Conservation (phyloP, 2,888 invertebrate species). For the Erannis defoliaria region DNA sequence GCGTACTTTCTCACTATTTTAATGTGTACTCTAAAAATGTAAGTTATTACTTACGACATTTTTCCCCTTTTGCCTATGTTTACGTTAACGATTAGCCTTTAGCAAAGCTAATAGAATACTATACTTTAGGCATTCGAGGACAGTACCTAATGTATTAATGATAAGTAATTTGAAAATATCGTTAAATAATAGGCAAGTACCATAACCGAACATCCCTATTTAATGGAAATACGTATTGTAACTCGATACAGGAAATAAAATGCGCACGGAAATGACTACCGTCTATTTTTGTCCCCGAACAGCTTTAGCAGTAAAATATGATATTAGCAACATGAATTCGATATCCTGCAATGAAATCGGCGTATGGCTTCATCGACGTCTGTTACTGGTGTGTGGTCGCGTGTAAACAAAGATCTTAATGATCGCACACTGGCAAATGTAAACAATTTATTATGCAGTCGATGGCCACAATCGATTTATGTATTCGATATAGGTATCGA, state of each 20-base stretch:
- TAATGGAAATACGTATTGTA: slow-evolving; percentile 20
- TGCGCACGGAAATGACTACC: slow-evolving; percentile 32
- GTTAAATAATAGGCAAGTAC: not conserved
- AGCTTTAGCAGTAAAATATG: slow-evolving; percentile 66
- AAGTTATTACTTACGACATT: not conserved
- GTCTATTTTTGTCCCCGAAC: slow-evolving; percentile 57
- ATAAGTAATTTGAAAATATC: no score
- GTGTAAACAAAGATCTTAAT: slow-evolving; percentile 82
- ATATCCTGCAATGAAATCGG: slow-evolving; percentile 82
- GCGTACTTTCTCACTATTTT: no score
- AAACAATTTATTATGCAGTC: slow-evolving; percentile 74
- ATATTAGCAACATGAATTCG: slow-evolving; percentile 75
- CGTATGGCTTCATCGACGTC: slow-evolving; percentile 76
- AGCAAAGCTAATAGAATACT: no score
- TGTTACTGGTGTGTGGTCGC: slow-evolving; percentile 80
- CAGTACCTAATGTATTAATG: no score
- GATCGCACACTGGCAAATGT: slow-evolving; percentile 72
- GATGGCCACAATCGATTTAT: slow-evolving; percentile 63
- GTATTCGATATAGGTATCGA: slow-evolving; percentile 66
- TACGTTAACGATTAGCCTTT: no score
- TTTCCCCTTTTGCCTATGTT: no score
- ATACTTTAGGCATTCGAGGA: no score
- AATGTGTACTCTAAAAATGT: no score
- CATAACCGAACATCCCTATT: not conserved
- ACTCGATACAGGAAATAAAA: slow-evolving; percentile 45